Percentiles rank a stretch among this genome's conserved stretches.
Conservation (phyloP, 2,888 invertebrate genomes). For the Apodemia duryi region DNA sequence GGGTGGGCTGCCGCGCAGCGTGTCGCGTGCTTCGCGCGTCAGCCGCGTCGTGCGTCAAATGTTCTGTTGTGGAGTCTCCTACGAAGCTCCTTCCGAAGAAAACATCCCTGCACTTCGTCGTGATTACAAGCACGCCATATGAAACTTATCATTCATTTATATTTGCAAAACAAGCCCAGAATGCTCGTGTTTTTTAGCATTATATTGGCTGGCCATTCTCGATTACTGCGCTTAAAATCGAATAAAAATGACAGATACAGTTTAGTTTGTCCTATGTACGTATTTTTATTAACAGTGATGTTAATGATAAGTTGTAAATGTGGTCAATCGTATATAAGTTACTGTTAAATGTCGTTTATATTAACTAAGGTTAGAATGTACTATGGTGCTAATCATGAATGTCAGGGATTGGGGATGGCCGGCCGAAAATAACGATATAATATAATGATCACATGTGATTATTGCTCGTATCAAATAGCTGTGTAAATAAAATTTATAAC, state of each 20-base stretch:
- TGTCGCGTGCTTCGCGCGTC: slow-evolving; percentile 53
- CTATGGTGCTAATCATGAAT: neutral
- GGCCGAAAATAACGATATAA: neutral
- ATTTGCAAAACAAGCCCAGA: slow-evolving; percentile 23
- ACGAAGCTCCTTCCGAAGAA: slow-evolving; percentile 59
- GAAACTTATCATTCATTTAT: slow-evolving; percentile 28
- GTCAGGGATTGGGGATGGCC: neutral
- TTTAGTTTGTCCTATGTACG: neutral
- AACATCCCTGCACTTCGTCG: slow-evolving; percentile 40
- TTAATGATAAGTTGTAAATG: slow-evolving; percentile 1
- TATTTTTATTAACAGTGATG: neutral
- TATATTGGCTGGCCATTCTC: slow-evolving; percentile 6
- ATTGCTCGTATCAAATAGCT: neutral
- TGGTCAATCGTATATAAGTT: neutral
- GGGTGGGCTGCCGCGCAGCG: slow-evolving; percentile 70
- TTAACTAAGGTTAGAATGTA: too few relatives aligned
- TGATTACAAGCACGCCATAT: slow-evolving; percentile 43
- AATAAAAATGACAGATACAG: neutral
- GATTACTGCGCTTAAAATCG: neutral
- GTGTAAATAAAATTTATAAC: neutral
- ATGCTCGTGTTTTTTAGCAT: neutral
- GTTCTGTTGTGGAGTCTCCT: slow-evolving; percentile 62
- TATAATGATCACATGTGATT: neutral
- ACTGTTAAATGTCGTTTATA: too few relatives aligned
- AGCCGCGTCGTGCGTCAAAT: slow-evolving; percentile 59